phyloP scores from a whole-genome alignment of 2,113 vertebrate genomes.

The Oncorhynchus kisutch region DNA sequence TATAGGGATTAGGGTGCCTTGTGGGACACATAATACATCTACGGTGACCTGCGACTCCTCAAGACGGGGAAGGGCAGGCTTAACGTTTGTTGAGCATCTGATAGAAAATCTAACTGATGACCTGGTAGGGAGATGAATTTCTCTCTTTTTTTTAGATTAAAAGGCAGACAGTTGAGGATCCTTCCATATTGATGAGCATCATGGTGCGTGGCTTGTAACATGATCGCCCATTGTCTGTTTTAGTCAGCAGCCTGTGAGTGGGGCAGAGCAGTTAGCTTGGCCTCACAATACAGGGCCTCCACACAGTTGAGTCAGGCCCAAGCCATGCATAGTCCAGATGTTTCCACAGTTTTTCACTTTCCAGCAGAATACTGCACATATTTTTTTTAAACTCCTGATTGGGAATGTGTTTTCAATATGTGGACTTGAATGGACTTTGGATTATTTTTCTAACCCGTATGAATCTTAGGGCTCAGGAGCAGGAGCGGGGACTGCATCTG shows the following conservation, averaged over 20 bases:
- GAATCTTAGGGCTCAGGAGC: neutral
- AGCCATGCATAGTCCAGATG: constrained; percentile 60
- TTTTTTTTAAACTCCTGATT: constrained; percentile 30
- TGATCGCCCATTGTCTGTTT: constrained; percentile 24
- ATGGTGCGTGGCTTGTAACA: neutral
- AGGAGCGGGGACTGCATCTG: neutral
- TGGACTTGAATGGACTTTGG: neutral
- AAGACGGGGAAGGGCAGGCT: neutral
- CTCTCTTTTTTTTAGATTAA: too few species aligned
- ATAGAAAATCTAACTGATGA: neutral
- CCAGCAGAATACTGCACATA: constrained; percentile 57
- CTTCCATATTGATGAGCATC: neutral
- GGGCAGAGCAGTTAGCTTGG: constrained; percentile 27
- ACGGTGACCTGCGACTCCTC: constrained; percentile 49
- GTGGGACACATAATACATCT: too few species aligned
- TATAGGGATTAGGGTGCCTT: too few species aligned
- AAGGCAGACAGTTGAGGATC: neutral
- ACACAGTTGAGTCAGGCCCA: constrained; percentile 37
- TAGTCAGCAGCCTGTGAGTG: constrained; percentile 18
- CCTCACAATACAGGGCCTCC: constrained; percentile 1
- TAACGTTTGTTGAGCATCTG: too few species aligned
- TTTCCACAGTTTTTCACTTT: constrained; percentile 42
- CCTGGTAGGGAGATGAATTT: neutral
- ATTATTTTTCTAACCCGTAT: neutral
- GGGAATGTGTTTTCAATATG: constrained; percentile 37